Base-by-base conservation (phyloP, 2,888 invertebrate genomes). In the Heliconius aoede region DNA sequence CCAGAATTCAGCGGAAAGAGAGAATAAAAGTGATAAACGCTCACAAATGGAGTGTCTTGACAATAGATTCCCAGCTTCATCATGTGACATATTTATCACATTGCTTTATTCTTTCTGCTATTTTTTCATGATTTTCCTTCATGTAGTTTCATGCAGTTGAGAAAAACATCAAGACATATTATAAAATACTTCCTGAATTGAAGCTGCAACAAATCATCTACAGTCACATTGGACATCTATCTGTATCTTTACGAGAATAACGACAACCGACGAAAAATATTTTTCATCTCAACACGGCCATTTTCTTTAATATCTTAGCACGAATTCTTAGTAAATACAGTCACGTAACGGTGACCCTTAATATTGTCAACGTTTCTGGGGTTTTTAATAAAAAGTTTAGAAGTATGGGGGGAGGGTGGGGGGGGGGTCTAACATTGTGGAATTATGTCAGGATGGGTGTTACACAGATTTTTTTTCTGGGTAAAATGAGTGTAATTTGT, bases 291-390 rank as follows among this genome's bases (percentile, higher is more conserved):
- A 18, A 73, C 28, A 36, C 40, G 46, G 32, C 67, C 40, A 58
- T 72, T 40, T 30, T 76, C 61, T 79, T 79, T 76, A 78, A 80
- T 75, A 80, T 79, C 67, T 61, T 51, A 65, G 74, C 46, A 74
- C 74, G 68, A 77, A 79, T 78, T 78, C 77, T 79, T 69, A 60
- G 78, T 69, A 60, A 77, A 80, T 78, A 79, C 69, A 32, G 74
- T 78, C 80, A 80, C 80, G 80, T 76, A 58, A 30, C 60, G 64
- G 51, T 73, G 72, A 72, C 75, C 73, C 79, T 68, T 79, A 71
- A 79, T 79, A 75, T 73, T 68, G 74, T 76, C 71, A 55, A 40
- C 73, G 74, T 69, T 75, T 76, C 67, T 64, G 51, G 51, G 72
- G 36, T 73, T 69, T 78, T 78, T 79, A 78, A 78, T 78, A 76